phyloP scores from a whole-genome alignment of 2,797 vertebrate species.

The Neopelma chrysocephalum region DNA sequence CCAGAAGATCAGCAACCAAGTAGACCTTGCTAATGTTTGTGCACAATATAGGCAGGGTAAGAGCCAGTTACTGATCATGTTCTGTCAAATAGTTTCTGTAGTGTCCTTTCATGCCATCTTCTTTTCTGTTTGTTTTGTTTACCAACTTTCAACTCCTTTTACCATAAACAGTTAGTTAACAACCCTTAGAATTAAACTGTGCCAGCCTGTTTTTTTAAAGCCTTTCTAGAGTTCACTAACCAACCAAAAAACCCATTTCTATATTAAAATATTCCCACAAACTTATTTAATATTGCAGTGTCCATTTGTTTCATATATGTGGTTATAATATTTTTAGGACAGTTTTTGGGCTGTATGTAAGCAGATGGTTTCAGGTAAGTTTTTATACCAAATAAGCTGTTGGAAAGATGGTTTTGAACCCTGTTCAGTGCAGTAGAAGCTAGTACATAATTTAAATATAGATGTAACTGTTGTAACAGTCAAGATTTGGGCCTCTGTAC shows the following conservation, averaged over 20 bases:
- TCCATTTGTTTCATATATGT: neutral
- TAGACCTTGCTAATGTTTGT: constrained; percentile 92
- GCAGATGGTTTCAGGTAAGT: neutral
- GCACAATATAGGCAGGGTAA: constrained; percentile 94
- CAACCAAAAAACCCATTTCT: neutral
- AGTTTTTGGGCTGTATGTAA: neutral
- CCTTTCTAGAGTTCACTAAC: neutral
- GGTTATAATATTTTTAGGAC: neutral
- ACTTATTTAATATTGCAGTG: neutral
- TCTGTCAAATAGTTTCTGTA: neutral
- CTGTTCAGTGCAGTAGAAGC: neutral
- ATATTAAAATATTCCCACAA: neutral
- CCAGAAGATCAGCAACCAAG: constrained; percentile 95
- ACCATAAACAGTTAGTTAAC: neutral
- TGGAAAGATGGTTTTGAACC: neutral
- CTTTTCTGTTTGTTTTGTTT: neutral
- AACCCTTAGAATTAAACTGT: neutral
- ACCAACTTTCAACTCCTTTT: neutral
- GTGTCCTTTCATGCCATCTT: neutral
- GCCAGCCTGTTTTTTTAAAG: neutral
- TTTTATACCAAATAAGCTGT: fast-evolving
- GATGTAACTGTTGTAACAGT: neutral
- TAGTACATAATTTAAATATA: neutral
- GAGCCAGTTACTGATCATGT: neutral
- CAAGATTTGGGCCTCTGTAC: neutral